A percentile compares a stretch with the other conserved stretches of the same genome.
These are phyloP conservation scores for Galagoides demidoff DNA, from an alignment of 2,797 vertebrate species.

Conservation along the genomic window DNA sequence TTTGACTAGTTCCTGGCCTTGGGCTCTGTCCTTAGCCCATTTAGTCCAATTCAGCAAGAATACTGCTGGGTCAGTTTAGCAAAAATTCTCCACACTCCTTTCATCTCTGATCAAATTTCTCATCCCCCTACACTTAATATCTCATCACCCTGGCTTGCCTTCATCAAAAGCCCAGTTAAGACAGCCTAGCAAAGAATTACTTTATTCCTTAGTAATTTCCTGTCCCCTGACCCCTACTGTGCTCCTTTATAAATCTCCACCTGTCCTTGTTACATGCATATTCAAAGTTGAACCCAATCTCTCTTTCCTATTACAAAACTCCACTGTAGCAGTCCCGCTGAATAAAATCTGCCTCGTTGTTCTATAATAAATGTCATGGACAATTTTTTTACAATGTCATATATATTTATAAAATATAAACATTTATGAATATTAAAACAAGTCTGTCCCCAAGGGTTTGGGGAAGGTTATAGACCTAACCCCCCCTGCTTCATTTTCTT, in stretches of 20 bases:
- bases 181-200: conserved; percentile 18
- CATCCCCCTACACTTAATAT: neutral
- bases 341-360: neutral
- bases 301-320: neutral
- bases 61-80: neutral
- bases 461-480: neutral
- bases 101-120: neutral
- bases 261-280: neutral
- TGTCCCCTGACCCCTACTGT: neutral
- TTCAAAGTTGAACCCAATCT: neutral
- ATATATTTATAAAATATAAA: neutral
- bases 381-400: neutral
- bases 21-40: neutral
- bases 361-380: neutral
- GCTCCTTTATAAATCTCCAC: neutral
- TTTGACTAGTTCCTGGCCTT: neutral
- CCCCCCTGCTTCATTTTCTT: neutral
- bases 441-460: neutral
- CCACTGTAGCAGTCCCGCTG: neutral
- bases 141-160: neutral
- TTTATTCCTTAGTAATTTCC: neutral
- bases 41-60: neutral
- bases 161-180: neutral
- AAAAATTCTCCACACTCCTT: neutral
- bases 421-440: neutral